Evolutionary conservation across 2,797 vertebrate species (phyloP).

Genomic region (Eleutherodactylus coqui): DNA sequence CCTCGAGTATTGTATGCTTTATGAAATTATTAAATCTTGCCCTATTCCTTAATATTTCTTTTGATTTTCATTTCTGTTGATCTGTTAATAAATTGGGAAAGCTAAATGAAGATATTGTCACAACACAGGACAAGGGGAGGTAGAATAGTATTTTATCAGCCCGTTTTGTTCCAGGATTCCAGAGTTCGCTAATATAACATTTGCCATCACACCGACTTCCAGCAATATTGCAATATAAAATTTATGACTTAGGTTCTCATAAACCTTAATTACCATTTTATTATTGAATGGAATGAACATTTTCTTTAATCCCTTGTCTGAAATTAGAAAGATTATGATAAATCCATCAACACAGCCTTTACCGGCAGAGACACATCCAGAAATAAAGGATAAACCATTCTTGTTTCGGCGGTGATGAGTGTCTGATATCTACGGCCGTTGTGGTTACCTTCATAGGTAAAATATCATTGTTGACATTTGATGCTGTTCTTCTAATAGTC

Average conservation of each 20-base stretch:
- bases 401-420: neutral
- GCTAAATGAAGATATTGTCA: neutral
- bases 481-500: neutral
- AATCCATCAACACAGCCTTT: neutral
- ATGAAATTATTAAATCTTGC: neutral
- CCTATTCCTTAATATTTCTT: neutral
- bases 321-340: slow-evolving; percentile 5
- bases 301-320: neutral
- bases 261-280: slow-evolving; percentile 37
- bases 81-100: neutral
- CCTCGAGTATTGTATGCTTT: neutral
- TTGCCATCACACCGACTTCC: slow-evolving; percentile 1
- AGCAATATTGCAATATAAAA: slow-evolving; percentile 37
- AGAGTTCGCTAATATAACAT: neutral
- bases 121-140: slow-evolving; percentile 17
- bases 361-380: neutral
- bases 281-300: slow-evolving; percentile 14
- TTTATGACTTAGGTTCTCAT: slow-evolving; percentile 11
- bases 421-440: neutral
- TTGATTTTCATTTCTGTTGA: neutral
- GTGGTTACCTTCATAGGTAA: neutral
- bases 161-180: slow-evolving; percentile 7
- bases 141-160: slow-evolving; percentile 14
- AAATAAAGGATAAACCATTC: neutral
- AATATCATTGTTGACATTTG: neutral